A percentile compares a stretch with the other conserved stretches of the same genome.
phyloP scores from a whole-genome alignment of 2,113 vertebrate species.

The Sigmodon hispidus region DNA sequence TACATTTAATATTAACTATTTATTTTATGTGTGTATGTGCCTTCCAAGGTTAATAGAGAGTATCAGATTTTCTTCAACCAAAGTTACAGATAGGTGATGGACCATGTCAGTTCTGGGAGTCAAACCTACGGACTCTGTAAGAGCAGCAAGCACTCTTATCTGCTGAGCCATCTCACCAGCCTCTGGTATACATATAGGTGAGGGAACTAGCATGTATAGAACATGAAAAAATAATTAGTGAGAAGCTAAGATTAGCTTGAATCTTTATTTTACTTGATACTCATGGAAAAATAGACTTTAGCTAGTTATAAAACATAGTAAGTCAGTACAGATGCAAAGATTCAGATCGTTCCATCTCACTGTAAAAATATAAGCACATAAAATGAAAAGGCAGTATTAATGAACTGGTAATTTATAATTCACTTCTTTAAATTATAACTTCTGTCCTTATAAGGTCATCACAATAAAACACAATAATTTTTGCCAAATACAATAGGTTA shows the following conservation, averaged over 20 bases:
- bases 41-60: background rate
- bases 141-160: background rate
- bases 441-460: background rate
- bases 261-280: background rate
- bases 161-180: background rate
- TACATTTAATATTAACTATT: background rate
- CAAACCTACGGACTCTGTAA: background rate
- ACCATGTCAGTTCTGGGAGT: too few relatives aligned
- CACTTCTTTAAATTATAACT: background rate
- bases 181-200: background rate
- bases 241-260: background rate
- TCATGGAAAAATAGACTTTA: background rate
- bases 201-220: background rate
- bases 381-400: background rate
- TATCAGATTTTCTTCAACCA: background rate
- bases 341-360: background rate
- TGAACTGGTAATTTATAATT: background rate
- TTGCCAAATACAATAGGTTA: background rate
- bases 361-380: background rate
- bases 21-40: background rate
- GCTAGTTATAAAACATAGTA: background rate
- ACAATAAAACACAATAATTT: background rate
- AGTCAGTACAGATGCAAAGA: background rate
- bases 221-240: background rate
- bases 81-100: background rate